phyloP scores from a whole-genome alignment of 2,113 vertebrate genomes.

The Gobiocypris rarus region DNA sequence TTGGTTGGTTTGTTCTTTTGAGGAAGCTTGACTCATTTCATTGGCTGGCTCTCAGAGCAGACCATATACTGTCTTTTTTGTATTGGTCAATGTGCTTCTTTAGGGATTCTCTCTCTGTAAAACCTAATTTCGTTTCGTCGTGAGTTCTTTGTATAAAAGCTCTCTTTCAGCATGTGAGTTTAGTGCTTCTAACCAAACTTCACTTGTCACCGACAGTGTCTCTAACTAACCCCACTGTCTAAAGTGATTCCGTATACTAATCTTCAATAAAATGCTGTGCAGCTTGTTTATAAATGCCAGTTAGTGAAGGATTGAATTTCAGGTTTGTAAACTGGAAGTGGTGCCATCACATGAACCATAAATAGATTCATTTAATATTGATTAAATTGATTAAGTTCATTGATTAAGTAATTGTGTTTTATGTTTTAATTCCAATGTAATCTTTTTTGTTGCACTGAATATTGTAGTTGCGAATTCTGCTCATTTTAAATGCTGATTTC shows the following conservation, averaged over 20 bases:
- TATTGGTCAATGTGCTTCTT: conserved; percentile 44
- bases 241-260: neutral
- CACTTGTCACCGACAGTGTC: neutral
- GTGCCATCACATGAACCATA: neutral
- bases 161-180: conserved; percentile 21
- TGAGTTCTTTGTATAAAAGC: conserved; percentile 27
- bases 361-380: neutral
- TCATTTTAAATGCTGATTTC: too few species aligned
- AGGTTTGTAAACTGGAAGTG: neutral
- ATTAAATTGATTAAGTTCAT: too few species aligned
- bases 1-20: conserved; percentile 33
- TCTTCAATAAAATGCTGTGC: neutral
- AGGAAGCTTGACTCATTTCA: conserved; percentile 8
- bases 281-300: neutral
- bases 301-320: neutral
- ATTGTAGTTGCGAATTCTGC: too few species aligned
- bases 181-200: neutral
- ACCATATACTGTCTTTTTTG: conserved; percentile 36
- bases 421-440: too few species aligned
- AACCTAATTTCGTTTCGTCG: conserved; percentile 16
- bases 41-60: conserved; percentile 49
- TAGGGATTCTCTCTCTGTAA: conserved; percentile 43
- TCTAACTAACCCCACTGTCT: neutral
- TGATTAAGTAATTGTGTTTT: too few species aligned
- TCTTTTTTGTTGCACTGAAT: too few species aligned